A percentile compares a stretch with the other conserved stretches of the same genome.
These are phyloP conservation scores for Callitettix versicolor DNA, from an alignment of 1,140 invertebrate species.

Conservation along the genomic window DNA sequence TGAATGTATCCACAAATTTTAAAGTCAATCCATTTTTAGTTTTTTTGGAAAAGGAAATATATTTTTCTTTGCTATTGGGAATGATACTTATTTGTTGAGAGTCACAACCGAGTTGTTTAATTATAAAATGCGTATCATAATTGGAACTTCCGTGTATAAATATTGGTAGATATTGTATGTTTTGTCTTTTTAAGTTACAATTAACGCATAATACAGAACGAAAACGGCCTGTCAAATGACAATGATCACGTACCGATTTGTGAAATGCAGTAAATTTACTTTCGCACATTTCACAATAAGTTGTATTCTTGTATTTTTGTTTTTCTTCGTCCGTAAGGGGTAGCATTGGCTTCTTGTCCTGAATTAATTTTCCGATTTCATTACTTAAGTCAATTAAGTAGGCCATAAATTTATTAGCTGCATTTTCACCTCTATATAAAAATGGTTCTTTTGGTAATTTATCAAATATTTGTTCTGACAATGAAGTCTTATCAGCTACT, in stretches of 20 bases:
- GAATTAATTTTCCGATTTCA: background rate
- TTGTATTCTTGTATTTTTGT: background rate
- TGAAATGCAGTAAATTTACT: background rate
- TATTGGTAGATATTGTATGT: conserved; percentile 1
- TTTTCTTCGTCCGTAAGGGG: conserved; percentile 2
- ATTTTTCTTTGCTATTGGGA: conserved; percentile 12
- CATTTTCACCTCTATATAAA: conserved; percentile 7
- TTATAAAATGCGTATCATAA: conserved; percentile 13
- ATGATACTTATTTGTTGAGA: conserved; percentile 4
- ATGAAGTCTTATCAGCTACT: background rate
- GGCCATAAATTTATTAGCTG: conserved; percentile 1
- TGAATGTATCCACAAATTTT: conserved; percentile 12
- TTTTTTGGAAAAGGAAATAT: conserved; percentile 9
- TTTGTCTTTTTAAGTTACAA: conserved; percentile 10
- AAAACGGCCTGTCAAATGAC: conserved; percentile 7
- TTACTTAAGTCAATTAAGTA: background rate
- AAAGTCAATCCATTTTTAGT: conserved; percentile 1
- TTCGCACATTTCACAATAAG: conserved; percentile 8
- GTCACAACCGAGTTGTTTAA: conserved; percentile 10
- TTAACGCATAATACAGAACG: background rate
- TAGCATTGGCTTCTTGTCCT: background rate
- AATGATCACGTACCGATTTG: conserved; percentile 1
- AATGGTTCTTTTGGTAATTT: conserved; percentile 5
- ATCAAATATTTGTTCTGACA: conserved; percentile 7
- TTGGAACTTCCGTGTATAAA: conserved; percentile 8